phyloP scores from a whole-genome alignment of 2,113 vertebrate species.

The Melanocharis versteri region DNA sequence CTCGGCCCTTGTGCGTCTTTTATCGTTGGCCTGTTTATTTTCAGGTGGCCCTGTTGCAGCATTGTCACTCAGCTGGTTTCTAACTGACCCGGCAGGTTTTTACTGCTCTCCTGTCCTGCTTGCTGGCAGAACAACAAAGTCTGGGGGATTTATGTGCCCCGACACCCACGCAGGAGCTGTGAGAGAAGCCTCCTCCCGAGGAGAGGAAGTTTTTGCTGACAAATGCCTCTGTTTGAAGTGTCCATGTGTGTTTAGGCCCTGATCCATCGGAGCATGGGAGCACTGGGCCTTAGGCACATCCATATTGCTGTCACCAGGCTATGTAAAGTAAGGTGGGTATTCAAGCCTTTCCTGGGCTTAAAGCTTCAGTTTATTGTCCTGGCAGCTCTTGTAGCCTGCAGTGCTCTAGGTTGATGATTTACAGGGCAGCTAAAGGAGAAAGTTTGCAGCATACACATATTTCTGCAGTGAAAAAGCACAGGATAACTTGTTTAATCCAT shows the following conservation, averaged over 20 bases:
- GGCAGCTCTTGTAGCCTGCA: background rate
- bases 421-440: background rate
- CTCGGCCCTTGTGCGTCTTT: rapidly evolving
- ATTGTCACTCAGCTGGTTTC: slow-evolving; percentile 31
- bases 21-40: background rate
- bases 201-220: background rate
- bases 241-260: background rate
- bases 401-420: slow-evolving; percentile 8
- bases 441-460: background rate
- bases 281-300: background rate
- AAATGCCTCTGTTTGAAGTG: slow-evolving; percentile 8
- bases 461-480: background rate
- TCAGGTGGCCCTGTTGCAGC: background rate
- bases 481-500: background rate
- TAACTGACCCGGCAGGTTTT: slow-evolving; percentile 30
- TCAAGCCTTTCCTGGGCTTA: background rate
- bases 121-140: slow-evolving; percentile 26
- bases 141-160: background rate
- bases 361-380: background rate
- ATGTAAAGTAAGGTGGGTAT: background rate
- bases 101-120: background rate
- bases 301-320: background rate
- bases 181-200: background rate
- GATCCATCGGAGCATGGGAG: background rate
- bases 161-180: background rate